phyloP scores from a whole-genome alignment of 2,888 invertebrate genomes.

The Perizoma affinitatum region DNA sequence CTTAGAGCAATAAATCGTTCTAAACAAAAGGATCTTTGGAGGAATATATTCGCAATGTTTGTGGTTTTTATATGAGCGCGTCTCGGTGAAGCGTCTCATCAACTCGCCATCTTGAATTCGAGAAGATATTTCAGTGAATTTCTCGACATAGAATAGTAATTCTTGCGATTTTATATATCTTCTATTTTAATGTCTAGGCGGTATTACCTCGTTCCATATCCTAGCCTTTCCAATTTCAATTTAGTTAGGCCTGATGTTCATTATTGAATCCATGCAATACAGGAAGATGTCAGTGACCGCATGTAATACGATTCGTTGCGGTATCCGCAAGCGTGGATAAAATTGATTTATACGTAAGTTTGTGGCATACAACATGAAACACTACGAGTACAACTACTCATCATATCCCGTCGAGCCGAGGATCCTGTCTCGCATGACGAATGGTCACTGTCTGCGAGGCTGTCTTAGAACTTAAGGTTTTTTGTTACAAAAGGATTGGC shows the following conservation, averaged over 20 bases:
- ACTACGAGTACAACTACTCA: slow-evolving; percentile 32
- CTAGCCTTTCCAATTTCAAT: slow-evolving; percentile 33
- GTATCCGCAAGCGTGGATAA: slow-evolving; percentile 69
- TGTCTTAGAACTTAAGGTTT: slow-evolving; percentile 12
- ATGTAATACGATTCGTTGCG: slow-evolving; percentile 72
- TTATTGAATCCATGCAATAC: slow-evolving; percentile 66
- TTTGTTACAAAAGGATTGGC: slow-evolving; percentile 45
- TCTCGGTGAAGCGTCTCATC: slow-evolving; percentile 59
- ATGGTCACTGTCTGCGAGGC: slow-evolving; percentile 33
- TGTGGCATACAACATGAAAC: slow-evolving; percentile 43
- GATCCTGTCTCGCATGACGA: slow-evolving; percentile 39
- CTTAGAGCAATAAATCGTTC: slow-evolving; percentile 58
- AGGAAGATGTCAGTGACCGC: slow-evolving; percentile 76
- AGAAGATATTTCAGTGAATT: slow-evolving; percentile 45
- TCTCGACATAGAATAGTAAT: slow-evolving; percentile 29
- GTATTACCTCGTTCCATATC: slow-evolving; percentile 7
- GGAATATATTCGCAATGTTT: slow-evolving; percentile 62
- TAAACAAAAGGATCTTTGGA: slow-evolving; percentile 63
- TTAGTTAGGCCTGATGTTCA: slow-evolving; percentile 30
- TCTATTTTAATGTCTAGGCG: slow-evolving; percentile 15
- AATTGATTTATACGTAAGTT: slow-evolving; percentile 68
- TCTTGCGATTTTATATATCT: slow-evolving; percentile 22
- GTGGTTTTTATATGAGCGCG: slow-evolving; percentile 60
- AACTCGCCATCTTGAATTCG: slow-evolving; percentile 43
- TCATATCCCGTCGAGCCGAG: slow-evolving; percentile 28